Conservation (phyloP, 2,888 invertebrate genomes). For the Perdita meconis region DNA sequence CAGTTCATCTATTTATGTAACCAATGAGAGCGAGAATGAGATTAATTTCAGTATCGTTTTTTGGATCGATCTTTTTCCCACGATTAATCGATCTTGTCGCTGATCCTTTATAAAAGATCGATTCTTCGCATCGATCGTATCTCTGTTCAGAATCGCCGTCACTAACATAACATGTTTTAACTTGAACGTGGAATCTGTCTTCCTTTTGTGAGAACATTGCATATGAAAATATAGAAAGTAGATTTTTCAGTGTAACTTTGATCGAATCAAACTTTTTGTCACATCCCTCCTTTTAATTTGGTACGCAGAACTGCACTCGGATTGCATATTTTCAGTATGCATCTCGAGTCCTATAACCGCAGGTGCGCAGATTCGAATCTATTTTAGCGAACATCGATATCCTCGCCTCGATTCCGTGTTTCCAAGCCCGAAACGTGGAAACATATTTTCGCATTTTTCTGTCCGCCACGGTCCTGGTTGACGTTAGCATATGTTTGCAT, state of each 20-base stretch:
- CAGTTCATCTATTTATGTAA: no score
- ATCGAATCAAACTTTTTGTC: neutral
- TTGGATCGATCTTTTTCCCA: neutral
- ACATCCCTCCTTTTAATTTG: no score
- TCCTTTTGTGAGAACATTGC: no score
- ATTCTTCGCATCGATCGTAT: neutral
- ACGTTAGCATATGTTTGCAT: conserved; percentile 51
- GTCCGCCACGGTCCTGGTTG: conserved; percentile 19
- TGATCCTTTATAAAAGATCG: neutral
- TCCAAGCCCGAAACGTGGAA: conserved; percentile 1
- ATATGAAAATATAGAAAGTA: no score
- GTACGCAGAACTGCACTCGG: no score
- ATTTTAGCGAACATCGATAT: neutral
- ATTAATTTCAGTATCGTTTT: neutral
- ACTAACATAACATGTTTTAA: no score
- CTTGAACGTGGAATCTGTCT: no score
- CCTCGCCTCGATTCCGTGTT: neutral
- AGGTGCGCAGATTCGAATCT: neutral
- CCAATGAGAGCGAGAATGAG: no score
- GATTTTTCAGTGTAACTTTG: no score
- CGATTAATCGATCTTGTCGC: neutral
- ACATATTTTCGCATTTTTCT: conserved; percentile 42
- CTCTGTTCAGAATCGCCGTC: neutral
- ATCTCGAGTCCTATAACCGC: neutral
- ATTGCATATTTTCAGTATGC: neutral